Evolutionary conservation across 37 sponge, comb jelly and placozoan genomes (phyloP).

Genomic region (Haliclona indistincta): DNA sequence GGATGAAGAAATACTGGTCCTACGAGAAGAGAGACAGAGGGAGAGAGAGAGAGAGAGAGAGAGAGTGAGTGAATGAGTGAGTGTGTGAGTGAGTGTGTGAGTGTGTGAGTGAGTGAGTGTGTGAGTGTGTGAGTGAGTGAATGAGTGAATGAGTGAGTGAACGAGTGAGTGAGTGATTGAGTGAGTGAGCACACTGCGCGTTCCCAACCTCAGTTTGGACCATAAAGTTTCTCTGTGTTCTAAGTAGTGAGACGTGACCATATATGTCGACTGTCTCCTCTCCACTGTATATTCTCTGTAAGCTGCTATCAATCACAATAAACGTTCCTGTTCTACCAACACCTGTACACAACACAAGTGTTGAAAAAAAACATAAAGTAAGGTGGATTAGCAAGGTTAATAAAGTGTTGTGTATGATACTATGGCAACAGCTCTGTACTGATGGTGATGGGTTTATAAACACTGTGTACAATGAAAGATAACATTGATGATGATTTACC

Average conservation of each 20-base stretch:
- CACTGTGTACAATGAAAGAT: no score
- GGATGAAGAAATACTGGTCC: constrained; percentile 98
- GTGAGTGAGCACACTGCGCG: not conserved
- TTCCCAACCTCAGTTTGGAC: constrained; percentile 82
- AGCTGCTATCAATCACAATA: constrained; percentile 90
- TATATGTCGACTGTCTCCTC: constrained; percentile 81
- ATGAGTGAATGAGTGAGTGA: not conserved
- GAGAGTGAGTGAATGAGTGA: not conserved
- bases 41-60: not conserved
- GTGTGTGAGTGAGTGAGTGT: no score
- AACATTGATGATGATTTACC: no score
- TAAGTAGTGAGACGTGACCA: constrained; percentile 82
- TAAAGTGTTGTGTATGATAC: no score
- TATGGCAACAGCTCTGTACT: no score
- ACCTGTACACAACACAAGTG: constrained; percentile 76
- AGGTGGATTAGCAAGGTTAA: not conserved
- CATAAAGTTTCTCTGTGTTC: constrained; percentile 92
- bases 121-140: no score
- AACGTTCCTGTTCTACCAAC: constrained; percentile 96
- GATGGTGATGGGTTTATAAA: no score
- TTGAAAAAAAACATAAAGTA: constrained; percentile 38
- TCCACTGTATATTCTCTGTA: constrained; percentile 50
- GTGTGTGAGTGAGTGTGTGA: no score
- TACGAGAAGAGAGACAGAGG: no score
- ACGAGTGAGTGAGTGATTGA: not conserved